phyloP scores from a whole-genome alignment of 2,797 vertebrate genomes.

The Vireo griseus region DNA sequence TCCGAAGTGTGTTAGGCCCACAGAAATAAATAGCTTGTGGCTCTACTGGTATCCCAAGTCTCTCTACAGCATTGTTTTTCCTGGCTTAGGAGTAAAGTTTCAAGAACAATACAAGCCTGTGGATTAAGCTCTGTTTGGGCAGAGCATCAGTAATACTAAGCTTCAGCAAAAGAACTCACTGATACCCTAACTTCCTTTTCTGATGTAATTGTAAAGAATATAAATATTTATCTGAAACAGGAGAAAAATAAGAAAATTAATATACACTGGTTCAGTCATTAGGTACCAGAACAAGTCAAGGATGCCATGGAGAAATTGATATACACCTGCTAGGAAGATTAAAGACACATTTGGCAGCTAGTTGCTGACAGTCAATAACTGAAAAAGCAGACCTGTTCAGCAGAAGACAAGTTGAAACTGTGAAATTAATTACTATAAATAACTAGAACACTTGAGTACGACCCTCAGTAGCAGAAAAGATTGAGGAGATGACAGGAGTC shows the following conservation, averaged over 20 bases:
- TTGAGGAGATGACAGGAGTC: not conserved
- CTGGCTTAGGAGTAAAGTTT: constrained; percentile 8
- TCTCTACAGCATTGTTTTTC: constrained; percentile 14
- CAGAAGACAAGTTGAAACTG: not conserved
- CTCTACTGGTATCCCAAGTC: not conserved
- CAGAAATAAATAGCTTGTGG: constrained; percentile 24
- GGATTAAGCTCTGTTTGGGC: not conserved
- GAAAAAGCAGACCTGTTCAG: constrained; percentile 18
- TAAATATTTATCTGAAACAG: not conserved
- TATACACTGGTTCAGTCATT: not conserved
- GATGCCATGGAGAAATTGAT: not conserved
- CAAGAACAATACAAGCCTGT: not conserved
- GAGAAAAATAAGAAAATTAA: not conserved
- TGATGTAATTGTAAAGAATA: not conserved
- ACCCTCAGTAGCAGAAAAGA: not conserved
- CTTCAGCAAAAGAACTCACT: not conserved
- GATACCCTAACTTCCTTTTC: not conserved
- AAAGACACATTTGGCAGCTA: not conserved
- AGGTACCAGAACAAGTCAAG: not conserved
- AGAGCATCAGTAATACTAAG: not conserved
- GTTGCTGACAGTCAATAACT: not conserved
- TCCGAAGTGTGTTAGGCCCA: not conserved
- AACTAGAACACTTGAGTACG: constrained; percentile 7
- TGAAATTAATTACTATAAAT: constrained; percentile 51
- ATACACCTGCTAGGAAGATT: not conserved